Evolutionary conservation across 35 echinoderm and acorn worm species (phyloP).

Genomic region (Hemicentrotus pulcherrimus): DNA sequence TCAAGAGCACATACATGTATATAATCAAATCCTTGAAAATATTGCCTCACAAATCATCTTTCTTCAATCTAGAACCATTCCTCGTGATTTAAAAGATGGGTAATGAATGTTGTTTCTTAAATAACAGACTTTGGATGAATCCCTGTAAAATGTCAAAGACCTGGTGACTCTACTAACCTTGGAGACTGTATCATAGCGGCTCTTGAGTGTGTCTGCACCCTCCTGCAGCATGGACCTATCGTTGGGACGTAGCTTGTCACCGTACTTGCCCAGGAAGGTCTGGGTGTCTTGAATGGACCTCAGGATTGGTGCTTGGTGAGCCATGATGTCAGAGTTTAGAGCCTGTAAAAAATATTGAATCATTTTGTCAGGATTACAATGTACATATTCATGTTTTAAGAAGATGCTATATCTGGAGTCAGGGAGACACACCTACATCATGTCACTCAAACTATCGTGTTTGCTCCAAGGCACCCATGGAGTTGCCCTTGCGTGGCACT

Average conservation of each 20-base stretch:
- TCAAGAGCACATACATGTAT: no score
- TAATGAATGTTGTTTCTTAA: not conserved
- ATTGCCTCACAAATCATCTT: no score
- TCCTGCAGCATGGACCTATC: conserved; percentile 75
- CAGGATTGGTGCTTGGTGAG: conserved; percentile 75
- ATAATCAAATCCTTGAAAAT: no score
- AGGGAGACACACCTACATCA: no score
- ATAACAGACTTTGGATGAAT: not conserved
- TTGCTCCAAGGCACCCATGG: no score
- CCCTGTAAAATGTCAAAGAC: no score
- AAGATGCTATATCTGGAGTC: no score
- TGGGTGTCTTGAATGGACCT: conserved; percentile 71
- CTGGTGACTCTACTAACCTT: not conserved
- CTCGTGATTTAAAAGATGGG: not conserved
- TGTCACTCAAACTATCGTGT: no score
- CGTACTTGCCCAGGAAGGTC: conserved; percentile 68
- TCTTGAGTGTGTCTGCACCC: conserved; percentile 57
- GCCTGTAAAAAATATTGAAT: conserved; percentile 25
- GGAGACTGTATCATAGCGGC: conserved; percentile 67
- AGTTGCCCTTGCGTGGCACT: no score
- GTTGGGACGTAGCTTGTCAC: conserved; percentile 61
- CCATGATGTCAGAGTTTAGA: conserved; percentile 70
- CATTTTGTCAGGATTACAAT: no score
- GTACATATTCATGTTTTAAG: no score
- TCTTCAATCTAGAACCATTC: no score